phyloP scores from a whole-genome alignment of 2,113 vertebrate genomes.

The Elachura formosa region DNA sequence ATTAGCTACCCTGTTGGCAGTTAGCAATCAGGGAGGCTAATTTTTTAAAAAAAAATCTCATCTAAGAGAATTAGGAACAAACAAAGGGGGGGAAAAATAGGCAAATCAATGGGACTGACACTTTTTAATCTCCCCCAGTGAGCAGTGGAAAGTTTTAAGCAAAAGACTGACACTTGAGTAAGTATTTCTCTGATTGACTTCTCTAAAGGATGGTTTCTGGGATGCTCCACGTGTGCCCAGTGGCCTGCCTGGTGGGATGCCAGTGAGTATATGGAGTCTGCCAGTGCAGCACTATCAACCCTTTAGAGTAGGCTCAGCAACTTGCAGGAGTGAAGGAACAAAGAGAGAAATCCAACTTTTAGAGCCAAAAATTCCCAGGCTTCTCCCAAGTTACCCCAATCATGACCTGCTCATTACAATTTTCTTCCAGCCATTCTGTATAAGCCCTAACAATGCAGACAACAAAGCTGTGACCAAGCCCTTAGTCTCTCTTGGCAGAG shows the following conservation, averaged over 20 bases:
- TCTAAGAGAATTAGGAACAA: neutral
- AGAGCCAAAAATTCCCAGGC: neutral
- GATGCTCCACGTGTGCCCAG: neutral
- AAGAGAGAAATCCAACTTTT: neutral
- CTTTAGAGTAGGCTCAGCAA: neutral
- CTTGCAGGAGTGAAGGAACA: neutral
- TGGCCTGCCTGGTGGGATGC: neutral
- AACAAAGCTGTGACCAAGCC: neutral
- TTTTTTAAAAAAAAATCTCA: neutral
- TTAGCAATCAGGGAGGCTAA: neutral
- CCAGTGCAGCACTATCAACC: fast-evolving
- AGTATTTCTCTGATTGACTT: neutral
- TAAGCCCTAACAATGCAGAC: neutral
- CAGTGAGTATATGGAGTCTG: neutral
- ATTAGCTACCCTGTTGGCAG: neutral
- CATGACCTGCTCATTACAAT: neutral
- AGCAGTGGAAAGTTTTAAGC: neutral
- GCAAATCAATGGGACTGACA: neutral
- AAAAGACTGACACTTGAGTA: neutral
- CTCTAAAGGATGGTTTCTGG: neutral
- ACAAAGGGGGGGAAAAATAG: neutral
- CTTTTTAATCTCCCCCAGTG: neutral
- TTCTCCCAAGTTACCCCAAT: neutral
- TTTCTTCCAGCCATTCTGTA: neutral
- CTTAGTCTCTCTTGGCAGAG: neutral